Evolutionary conservation across 2,113 vertebrate species (phyloP).

Genomic region (Eidolon helvum): DNA sequence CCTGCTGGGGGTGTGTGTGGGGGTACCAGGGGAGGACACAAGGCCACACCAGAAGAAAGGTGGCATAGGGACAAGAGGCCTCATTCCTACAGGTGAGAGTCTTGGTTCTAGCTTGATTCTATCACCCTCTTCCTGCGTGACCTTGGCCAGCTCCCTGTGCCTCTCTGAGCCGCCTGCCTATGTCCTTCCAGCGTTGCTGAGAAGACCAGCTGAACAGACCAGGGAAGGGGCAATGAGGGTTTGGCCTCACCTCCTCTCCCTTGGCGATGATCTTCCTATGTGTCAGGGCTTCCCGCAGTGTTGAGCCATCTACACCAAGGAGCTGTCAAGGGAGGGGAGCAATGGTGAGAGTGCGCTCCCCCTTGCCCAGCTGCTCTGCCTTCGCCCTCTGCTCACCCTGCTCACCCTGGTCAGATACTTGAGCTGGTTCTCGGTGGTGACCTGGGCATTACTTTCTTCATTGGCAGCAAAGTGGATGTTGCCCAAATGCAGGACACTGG

Average conservation of each 20-base stretch:
- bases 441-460: constrained; percentile 91
- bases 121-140: not conserved
- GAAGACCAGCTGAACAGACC: not conserved
- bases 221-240: not conserved
- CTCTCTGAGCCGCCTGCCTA: not conserved
- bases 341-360: not conserved
- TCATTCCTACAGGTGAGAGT: not conserved
- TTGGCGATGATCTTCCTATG: constrained; percentile 99
- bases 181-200: not conserved
- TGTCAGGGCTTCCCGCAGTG: constrained; percentile 92
- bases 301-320: constrained; percentile 89
- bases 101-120: not conserved
- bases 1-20: no score
- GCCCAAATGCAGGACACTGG: constrained; percentile 96
- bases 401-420: constrained; percentile 96
- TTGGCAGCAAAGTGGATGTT: constrained; percentile 94
- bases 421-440: constrained; percentile 95
- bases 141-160: not conserved
- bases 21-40: not conserved
- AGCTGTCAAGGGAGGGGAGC: constrained; percentile 84
- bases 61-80: not conserved
- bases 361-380: not conserved
- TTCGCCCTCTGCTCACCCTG: not conserved
- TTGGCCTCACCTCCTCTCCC: constrained; percentile 92
- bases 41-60: not conserved